Base-by-base conservation (phyloP, 2,797 vertebrate genomes). In the Okamejei kenojei region DNA sequence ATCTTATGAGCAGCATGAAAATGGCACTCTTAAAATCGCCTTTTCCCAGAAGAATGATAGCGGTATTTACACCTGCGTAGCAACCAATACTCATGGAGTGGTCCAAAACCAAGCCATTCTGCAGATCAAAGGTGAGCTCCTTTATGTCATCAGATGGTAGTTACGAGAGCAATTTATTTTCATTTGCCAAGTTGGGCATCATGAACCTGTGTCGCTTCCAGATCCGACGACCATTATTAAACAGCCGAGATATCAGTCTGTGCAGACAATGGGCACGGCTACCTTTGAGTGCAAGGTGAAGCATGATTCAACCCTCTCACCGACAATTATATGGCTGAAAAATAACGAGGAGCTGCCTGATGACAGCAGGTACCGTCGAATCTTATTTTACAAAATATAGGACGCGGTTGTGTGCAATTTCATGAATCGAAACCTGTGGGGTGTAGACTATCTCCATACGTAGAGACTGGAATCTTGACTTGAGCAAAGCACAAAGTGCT, bases 151-250 rank as follows among this genome's bases (percentile, higher is more conserved):
- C 81, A 65, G 8, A 92, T 88, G 77, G 77, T 84, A n/a, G 23
- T 82, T 79, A 38, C 54, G 0, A 4, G 21, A 76, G 54, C 73
- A 15, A 19, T 45, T 91, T 26, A 71, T 5, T 82, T 54, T 54
- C 0, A 61, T 79, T 93, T 17, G 77, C 61, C 5, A 23, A 80
- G 10, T 54, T 10, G 54, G 61, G 17, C 29, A 80, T 93, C 35
- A 77, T 1, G 13, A 74, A 29, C 29, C 19, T 81, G 23, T 95
- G 95, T n/a, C 93, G 93, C 94, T 96, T 94, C 95, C 96, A 99
- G 99, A 99, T 94, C 98, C 98, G 45, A 99, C 98, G 0, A 96
- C 98, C 93, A 98, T 99, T 95, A 96, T 98, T 94, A 98, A 97
- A 94, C 98, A 98, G 93, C 98, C 98, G 0, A 97, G 98, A 95